Percentiles rank a stretch among this genome's conserved stretches.
Conservation (phyloP, 2,113 vertebrate species). For the Carassius gibelio region DNA sequence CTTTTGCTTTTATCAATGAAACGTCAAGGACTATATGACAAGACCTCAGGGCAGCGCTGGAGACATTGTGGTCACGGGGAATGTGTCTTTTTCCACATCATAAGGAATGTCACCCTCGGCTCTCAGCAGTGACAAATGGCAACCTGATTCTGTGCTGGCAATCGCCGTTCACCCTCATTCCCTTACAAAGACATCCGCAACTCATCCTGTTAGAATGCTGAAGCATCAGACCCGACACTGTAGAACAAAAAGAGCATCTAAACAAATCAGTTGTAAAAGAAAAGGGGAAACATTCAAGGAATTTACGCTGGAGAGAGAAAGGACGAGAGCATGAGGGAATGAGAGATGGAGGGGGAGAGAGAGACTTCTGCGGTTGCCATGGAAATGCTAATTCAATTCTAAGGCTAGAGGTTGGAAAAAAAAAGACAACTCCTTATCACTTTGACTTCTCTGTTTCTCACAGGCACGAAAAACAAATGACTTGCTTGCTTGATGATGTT, state of each 20-base stretch:
- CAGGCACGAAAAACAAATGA: constrained; percentile 36
- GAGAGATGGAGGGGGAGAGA: neutral
- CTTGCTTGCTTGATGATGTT: constrained; percentile 26
- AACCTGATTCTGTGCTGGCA: neutral
- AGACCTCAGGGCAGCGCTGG: neutral
- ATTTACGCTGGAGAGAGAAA: constrained; percentile 34
- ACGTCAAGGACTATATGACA: constrained; percentile 3
- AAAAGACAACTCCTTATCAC: constrained; percentile 36
- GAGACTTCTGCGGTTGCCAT: constrained; percentile 41
- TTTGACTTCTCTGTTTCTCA: constrained; percentile 29
- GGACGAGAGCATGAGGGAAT: neutral
- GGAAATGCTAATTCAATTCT: constrained; percentile 56
- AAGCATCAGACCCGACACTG: neutral
- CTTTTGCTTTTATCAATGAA: constrained; percentile 3
- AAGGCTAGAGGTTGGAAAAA: constrained; percentile 35
- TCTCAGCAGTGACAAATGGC: constrained; percentile 32
- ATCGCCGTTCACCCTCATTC: neutral
- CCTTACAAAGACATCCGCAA: neutral
- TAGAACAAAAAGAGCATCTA: constrained; percentile 1
- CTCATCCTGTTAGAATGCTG: constrained; percentile 22
- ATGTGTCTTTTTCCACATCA: constrained; percentile 32
- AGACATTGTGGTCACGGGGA: constrained; percentile 15
- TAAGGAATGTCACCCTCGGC: constrained; percentile 34
- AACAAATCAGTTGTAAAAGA: neutral
- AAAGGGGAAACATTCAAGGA: constrained; percentile 7